These are phyloP conservation scores for Acanthosepion esculentum DNA, from an alignment of 2,888 invertebrate species.

Conservation along the genomic window DNA sequence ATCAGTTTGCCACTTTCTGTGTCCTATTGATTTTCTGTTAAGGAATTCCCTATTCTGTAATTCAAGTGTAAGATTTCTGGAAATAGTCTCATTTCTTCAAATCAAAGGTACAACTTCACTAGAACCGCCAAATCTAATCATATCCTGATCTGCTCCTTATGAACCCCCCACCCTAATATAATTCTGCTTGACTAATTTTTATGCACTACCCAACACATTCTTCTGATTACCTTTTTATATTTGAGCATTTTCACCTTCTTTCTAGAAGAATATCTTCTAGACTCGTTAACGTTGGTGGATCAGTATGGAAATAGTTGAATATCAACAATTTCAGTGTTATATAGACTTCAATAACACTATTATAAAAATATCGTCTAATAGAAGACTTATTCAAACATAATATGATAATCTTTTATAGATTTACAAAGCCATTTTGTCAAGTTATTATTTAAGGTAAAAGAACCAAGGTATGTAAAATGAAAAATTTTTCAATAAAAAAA, in stretches of 20 bases:
- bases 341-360: not conserved
- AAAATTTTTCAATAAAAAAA: not conserved
- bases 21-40: not conserved
- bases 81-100: not conserved
- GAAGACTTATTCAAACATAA: not conserved
- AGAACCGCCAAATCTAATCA: not conserved
- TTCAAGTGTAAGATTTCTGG: not conserved
- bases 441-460: not conserved
- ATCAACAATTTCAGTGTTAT: not conserved
- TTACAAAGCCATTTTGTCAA: not conserved
- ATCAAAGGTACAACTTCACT: not conserved
- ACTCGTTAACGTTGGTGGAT: not conserved
- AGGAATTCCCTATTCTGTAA: constrained; percentile 33
- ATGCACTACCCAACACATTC: not conserved
- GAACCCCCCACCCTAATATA: not conserved
- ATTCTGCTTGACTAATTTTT: not conserved
- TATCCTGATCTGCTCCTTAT: not conserved
- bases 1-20: not conserved
- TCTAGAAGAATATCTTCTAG: not conserved
- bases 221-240: not conserved
- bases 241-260: not conserved
- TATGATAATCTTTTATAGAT: not conserved
- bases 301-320: not conserved
- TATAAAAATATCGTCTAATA: not conserved
- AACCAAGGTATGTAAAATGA: too few relatives aligned